These are phyloP conservation scores for Prunella fulvescens DNA, from an alignment of 2,113 vertebrate species.

Conservation along the genomic window DNA sequence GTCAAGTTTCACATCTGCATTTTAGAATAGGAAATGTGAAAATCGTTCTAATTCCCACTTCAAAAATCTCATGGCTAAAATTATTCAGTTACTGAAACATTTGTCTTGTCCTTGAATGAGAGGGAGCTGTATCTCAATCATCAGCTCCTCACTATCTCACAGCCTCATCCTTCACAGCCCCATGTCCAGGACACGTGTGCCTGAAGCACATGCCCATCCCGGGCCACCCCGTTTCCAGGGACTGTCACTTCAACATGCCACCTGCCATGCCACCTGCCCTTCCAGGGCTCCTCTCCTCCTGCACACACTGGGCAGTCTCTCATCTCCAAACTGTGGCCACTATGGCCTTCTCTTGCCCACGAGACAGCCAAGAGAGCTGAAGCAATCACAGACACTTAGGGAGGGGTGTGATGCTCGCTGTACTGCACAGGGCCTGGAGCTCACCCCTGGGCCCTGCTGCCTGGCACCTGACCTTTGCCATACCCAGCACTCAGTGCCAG, in stretches of 20 bases:
- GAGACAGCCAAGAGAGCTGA: background rate
- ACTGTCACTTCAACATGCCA: accelerated
- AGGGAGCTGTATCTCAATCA: background rate
- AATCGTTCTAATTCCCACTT: background rate
- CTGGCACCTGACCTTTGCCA: accelerated
- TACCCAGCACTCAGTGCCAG: background rate
- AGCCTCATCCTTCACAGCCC: background rate
- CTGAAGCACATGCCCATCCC: background rate
- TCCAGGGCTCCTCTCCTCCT: accelerated
- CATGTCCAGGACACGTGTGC: background rate
- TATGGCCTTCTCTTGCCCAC: accelerated
- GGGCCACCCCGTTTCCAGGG: accelerated
- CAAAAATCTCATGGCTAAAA: background rate
- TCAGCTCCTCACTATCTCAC: background rate
- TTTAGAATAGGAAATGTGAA: constrained; percentile 4
- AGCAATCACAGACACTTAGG: accelerated
- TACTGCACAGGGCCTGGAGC: background rate
- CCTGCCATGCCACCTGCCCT: accelerated
- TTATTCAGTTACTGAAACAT: background rate
- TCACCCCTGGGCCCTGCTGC: accelerated
- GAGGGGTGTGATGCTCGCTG: background rate
- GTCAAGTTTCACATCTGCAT: background rate
- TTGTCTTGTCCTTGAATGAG: background rate
- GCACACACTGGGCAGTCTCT: background rate
- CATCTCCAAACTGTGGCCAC: accelerated